phyloP scores from a whole-genome alignment of 2,888 invertebrate species.

The Drosophila barbarae region DNA sequence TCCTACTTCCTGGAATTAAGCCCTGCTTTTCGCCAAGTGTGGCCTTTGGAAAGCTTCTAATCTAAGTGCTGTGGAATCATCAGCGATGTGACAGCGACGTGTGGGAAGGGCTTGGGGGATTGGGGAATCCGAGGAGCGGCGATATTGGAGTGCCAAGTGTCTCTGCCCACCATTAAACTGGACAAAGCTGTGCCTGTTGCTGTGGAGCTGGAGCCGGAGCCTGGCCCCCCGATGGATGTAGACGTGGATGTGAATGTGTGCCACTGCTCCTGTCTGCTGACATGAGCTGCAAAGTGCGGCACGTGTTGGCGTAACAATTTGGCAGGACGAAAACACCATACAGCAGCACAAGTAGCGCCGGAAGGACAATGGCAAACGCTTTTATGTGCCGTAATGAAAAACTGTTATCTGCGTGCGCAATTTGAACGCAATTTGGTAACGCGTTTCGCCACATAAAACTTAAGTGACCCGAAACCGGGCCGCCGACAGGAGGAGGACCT shows the following conservation, averaged over 20 bases:
- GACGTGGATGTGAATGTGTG: slow-evolving; percentile 17
- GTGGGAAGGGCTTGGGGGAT: slow-evolving; percentile 23
- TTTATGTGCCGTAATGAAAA: slow-evolving; percentile 74
- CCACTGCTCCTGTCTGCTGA: slow-evolving; percentile 43
- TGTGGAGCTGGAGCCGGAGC: slow-evolving; percentile 11
- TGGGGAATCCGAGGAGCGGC: neutral
- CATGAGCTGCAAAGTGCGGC: slow-evolving; percentile 72
- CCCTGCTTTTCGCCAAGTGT: slow-evolving; percentile 22
- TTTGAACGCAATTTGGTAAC: slow-evolving; percentile 75
- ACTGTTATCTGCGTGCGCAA: slow-evolving; percentile 74
- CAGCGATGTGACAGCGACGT: slow-evolving; percentile 44
- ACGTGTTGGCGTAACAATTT: slow-evolving; percentile 75
- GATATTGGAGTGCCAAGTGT: slow-evolving; percentile 35
- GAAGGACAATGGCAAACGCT: slow-evolving; percentile 57
- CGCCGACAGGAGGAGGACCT: slow-evolving; percentile 16
- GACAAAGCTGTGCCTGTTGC: slow-evolving; percentile 57
- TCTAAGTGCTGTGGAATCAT: slow-evolving; percentile 47
- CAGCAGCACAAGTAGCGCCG: slow-evolving; percentile 24
- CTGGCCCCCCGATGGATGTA: slow-evolving; percentile 11
- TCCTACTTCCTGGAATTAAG: neutral
- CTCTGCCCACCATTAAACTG: slow-evolving; percentile 49
- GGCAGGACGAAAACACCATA: slow-evolving; percentile 45
- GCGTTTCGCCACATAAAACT: slow-evolving; percentile 75
- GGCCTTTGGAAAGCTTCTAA: slow-evolving; percentile 25
- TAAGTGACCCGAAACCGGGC: slow-evolving; percentile 70